These are phyloP conservation scores for Dinocampus coccinellae DNA, from an alignment of 2,888 invertebrate species.

Conservation along the genomic window DNA sequence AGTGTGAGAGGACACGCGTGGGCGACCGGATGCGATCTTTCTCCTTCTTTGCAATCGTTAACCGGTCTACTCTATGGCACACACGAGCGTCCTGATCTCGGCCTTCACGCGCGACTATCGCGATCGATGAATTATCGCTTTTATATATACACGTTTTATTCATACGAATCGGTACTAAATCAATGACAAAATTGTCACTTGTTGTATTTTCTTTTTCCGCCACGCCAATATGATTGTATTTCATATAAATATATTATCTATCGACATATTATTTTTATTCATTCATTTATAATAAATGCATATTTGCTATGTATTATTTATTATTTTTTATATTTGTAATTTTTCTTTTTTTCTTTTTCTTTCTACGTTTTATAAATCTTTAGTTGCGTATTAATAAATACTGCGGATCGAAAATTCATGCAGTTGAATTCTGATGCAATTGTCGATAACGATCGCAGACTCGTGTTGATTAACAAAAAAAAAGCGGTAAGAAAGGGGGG, in stretches of 20 bases:
- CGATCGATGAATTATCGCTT: slow-evolving; percentile 33
- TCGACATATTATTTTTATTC: not conserved
- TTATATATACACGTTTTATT: slow-evolving; percentile 1
- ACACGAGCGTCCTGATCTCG: slow-evolving; percentile 22
- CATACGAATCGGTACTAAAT: not conserved
- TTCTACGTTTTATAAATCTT: slow-evolving; percentile 1
- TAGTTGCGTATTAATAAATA: no score
- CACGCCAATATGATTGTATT: not conserved
- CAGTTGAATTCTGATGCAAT: not conserved
- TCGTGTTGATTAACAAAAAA: slow-evolving; percentile 3
- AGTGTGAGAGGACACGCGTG: slow-evolving; percentile 46
- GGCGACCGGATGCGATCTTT: slow-evolving; percentile 62
- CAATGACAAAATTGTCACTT: not conserved
- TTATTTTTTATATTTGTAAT: not conserved
- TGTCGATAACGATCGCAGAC: slow-evolving; percentile 16
- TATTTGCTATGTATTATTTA: not conserved
- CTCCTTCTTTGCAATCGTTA: slow-evolving; percentile 31
- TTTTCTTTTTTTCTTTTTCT: not conserved
- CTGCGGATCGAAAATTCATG: slow-evolving; percentile 6
- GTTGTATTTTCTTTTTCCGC: not conserved
- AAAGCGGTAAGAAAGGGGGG: not conserved
- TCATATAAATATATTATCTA: not conserved
- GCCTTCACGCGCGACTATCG: slow-evolving; percentile 29
- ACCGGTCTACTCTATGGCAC: slow-evolving; percentile 16
- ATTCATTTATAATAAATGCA: not conserved